These are phyloP conservation scores for Keiferia lycopersicella DNA, from an alignment of 2,888 invertebrate genomes.

Conservation along the genomic window DNA sequence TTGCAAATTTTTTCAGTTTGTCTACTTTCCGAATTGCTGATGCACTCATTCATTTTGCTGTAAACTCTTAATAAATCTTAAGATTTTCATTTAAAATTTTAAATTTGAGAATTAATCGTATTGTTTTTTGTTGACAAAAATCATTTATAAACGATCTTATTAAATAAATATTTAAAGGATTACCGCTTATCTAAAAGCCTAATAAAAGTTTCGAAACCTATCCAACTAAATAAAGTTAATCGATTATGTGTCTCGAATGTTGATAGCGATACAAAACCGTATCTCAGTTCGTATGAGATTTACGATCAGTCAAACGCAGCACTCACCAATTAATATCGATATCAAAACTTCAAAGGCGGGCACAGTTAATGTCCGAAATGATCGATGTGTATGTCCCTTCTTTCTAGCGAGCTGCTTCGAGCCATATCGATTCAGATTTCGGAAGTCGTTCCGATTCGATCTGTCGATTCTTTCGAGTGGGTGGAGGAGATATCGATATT, in stretches of 20 bases:
- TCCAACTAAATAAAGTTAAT: conserved; percentile 16
- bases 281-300: conserved; percentile 43
- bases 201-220: conserved; percentile 1
- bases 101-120: too few relatives aligned
- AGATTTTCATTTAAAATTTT: too few relatives aligned
- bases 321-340: conserved; percentile 59
- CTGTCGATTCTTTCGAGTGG: conserved; percentile 51
- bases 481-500: conserved; percentile 56
- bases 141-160: not conserved
- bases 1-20: too few relatives aligned
- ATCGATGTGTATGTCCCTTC: conserved; percentile 53
- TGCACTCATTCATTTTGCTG: too few relatives aligned
- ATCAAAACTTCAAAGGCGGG: conserved; percentile 58
- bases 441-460: conserved; percentile 44
- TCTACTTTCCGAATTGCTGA: too few relatives aligned
- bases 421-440: conserved; percentile 39
- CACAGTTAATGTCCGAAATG: conserved; percentile 53
- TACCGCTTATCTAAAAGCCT: not conserved
- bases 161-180: not conserved
- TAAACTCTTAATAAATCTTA: too few relatives aligned
- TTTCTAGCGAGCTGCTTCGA: not conserved
- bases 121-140: not conserved
- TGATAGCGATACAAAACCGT: conserved; percentile 35
- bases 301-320: conserved; percentile 51
- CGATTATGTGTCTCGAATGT: conserved; percentile 30